Percentiles rank a stretch among this genome's conserved stretches.
Evolutionary conservation across 2,888 invertebrate genomes (phyloP).

Genomic region (Drosophila peninsularis): DNA sequence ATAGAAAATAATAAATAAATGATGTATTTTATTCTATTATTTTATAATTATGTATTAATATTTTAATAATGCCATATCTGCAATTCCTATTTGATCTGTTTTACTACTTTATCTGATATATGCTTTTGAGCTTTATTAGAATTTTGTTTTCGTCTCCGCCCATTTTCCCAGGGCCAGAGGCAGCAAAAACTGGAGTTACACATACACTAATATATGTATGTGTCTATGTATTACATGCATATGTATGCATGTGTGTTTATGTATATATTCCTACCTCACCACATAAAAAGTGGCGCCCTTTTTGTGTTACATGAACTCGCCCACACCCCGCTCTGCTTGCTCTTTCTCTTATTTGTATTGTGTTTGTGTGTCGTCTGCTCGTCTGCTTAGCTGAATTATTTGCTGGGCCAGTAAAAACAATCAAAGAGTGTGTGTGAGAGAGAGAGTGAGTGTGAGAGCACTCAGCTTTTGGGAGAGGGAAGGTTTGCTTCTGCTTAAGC

Average conservation of each 20-base stretch:
- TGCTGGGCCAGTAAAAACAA: conserved; percentile 68
- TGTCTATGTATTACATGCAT: conserved; percentile 7
- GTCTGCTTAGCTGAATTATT: conserved; percentile 72
- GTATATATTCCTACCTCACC: conserved; percentile 73
- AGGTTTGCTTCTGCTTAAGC: conserved; percentile 50
- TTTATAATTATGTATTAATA: not conserved
- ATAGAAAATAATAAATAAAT: no score
- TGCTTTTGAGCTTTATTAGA: conserved; percentile 48
- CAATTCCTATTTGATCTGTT: not conserved
- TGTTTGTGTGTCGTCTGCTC: conserved; percentile 49
- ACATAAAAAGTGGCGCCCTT: conserved; percentile 78
- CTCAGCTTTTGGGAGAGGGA: conserved; percentile 18
- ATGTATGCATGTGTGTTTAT: conserved; percentile 20
- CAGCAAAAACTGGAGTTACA: conserved; percentile 40
- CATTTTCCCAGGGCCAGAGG: conserved; percentile 56
- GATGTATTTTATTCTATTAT: no score
- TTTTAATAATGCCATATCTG: not conserved
- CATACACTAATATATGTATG: conserved; percentile 30
- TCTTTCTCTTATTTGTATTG: conserved; percentile 36
- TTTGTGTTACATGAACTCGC: conserved; percentile 54
- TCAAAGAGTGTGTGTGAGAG: conserved; percentile 42
- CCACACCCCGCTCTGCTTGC: conserved; percentile 15
- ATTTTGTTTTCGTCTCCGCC: conserved; percentile 48
- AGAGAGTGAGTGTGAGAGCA: conserved; percentile 27
- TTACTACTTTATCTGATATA: conserved; percentile 7